phyloP scores from a whole-genome alignment of 1,140 invertebrate species.

The Hesperophylax magnus region DNA sequence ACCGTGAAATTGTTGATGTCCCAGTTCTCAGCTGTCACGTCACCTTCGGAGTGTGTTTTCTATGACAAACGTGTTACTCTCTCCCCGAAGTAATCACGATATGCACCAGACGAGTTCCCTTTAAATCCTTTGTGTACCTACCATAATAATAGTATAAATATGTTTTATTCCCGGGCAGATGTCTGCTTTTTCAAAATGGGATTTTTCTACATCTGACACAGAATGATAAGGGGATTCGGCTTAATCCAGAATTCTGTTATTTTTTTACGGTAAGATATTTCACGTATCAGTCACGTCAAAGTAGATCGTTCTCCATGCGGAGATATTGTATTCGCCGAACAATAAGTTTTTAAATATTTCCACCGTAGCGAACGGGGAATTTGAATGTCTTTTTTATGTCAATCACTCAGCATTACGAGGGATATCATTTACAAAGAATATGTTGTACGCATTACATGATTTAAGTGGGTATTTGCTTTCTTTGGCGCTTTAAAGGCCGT shows the following conservation, averaged over 20 bases:
- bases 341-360: constrained; percentile 25
- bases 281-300: constrained; percentile 13
- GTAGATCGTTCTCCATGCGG: neutral
- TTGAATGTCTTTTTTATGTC: constrained; percentile 12
- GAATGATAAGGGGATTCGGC: constrained; percentile 25
- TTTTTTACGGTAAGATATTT: constrained; percentile 23
- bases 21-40: neutral
- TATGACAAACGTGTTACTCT: neutral
- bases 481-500: too few relatives aligned
- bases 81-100: constrained; percentile 50
- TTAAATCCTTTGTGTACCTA: constrained; percentile 2
- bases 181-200: constrained; percentile 33
- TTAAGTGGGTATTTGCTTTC: too few relatives aligned
- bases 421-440: neutral
- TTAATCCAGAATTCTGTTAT: constrained; percentile 24
- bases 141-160: constrained; percentile 27
- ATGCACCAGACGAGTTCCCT: constrained; percentile 25
- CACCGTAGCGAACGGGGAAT: neutral
- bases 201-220: constrained; percentile 21
- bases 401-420: constrained; percentile 14
- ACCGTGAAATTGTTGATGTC: too few relatives aligned
- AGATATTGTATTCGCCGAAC: constrained; percentile 13
- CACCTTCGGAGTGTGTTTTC: neutral
- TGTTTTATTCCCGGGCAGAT: constrained; percentile 4
- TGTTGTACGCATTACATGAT: neutral